Evolutionary conservation across 2,888 invertebrate species (phyloP).

Genomic region (Drosophila leonis): DNA sequence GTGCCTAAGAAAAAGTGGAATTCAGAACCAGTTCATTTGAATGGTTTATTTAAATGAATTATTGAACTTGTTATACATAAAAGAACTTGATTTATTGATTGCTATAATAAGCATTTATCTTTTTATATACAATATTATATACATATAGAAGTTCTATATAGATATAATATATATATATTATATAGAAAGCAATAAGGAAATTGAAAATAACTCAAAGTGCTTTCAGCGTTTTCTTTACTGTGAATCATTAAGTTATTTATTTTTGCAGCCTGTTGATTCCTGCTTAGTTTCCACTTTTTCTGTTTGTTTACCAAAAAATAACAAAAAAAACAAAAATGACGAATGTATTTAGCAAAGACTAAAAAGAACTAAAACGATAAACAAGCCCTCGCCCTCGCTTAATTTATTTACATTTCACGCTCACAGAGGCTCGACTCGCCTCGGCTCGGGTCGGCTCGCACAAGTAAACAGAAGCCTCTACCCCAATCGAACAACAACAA

Average conservation of each 20-base stretch:
- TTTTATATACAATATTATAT: too few species aligned
- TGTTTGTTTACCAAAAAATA: neutral
- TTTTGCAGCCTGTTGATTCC: constrained; percentile 7
- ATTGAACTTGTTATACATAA: too few species aligned
- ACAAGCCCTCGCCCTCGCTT: constrained; percentile 7
- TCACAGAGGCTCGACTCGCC: constrained; percentile 35
- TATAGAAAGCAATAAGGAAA: neutral
- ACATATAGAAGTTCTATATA: neutral
- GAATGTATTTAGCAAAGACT: constrained; percentile 1
- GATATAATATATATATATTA: neutral
- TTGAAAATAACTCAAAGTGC: neutral
- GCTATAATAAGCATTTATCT: too few species aligned
- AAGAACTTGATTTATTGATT: too few species aligned
- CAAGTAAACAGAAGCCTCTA: neutral
- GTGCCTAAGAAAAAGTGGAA: too few species aligned
- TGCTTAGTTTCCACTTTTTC: neutral
- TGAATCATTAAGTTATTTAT: neutral
- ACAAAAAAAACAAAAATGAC: neutral
- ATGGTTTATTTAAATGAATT: too few species aligned
- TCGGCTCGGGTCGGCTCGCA: constrained; percentile 1
- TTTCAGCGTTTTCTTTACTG: neutral
- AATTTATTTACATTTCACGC: constrained; percentile 31
- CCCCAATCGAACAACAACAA: neutral
- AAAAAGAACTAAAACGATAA: neutral
- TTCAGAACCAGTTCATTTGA: too few species aligned